Conservation (phyloP, 2,888 invertebrate species). For the Sabatieria punctata region DNA sequence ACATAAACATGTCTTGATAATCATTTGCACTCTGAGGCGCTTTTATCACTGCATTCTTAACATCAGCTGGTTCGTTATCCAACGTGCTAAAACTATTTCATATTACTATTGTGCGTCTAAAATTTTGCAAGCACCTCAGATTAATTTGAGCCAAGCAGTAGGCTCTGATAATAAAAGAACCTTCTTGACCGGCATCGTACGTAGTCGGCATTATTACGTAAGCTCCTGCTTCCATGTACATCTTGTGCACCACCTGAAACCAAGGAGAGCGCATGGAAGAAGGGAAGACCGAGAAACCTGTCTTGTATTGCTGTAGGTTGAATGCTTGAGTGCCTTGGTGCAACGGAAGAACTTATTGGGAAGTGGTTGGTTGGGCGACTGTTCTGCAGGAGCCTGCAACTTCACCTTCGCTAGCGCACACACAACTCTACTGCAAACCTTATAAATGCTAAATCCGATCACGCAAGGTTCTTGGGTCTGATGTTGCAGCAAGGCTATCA, state of each 20-base stretch:
- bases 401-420: too few relatives aligned
- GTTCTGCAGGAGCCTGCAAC: too few relatives aligned
- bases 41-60: conserved; percentile 56
- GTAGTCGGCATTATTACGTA: conserved; percentile 74
- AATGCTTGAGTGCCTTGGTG: conserved; percentile 67
- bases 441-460: conserved; percentile 57
- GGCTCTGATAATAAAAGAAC: conserved; percentile 65
- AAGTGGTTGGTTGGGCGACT: too few relatives aligned
- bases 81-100: conserved; percentile 36
- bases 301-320: conserved; percentile 74
- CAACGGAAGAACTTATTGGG: conserved; percentile 54
- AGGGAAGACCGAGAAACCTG: conserved; percentile 45
- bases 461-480: conserved; percentile 77
- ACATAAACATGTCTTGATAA: conserved; percentile 73
- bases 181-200: conserved; percentile 74
- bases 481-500: conserved; percentile 70
- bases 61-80: conserved; percentile 46
- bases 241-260: conserved; percentile 51
- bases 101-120: background rate
- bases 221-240: conserved; percentile 58
- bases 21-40: conserved; percentile 35
- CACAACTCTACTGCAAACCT: conserved; percentile 8
- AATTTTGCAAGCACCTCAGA: conserved; percentile 6
- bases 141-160: conserved; percentile 40
- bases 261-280: too few relatives aligned